phyloP scores from a whole-genome alignment of 2,797 vertebrate genomes.

The Mormyrops attenuatus region DNA sequence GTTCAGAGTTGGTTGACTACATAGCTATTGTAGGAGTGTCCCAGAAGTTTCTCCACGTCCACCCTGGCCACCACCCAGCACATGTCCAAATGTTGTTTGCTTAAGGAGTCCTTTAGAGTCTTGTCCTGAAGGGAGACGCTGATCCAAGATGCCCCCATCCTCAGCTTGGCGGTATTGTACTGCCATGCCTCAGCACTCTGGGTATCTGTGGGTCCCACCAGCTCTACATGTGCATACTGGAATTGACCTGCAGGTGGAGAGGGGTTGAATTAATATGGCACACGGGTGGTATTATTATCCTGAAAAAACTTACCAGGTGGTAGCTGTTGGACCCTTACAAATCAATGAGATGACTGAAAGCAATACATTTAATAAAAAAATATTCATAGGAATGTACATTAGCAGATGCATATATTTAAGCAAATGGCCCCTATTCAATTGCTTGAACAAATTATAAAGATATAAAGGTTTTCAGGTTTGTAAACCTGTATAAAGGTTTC shows the following conservation, averaged over 20 bases:
- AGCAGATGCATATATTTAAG: neutral
- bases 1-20: constrained; percentile 55
- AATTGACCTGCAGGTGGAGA: constrained; percentile 61
- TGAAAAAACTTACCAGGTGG: neutral
- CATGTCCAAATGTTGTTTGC: constrained; percentile 48
- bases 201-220: constrained; percentile 40
- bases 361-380: neutral
- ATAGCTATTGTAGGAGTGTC: constrained; percentile 64
- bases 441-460: neutral
- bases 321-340: neutral
- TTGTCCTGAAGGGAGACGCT: constrained; percentile 64
- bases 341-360: neutral
- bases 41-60: constrained; percentile 62
- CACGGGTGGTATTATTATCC: neutral
- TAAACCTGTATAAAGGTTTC: neutral
- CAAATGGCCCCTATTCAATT: neutral
- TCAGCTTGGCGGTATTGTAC: constrained; percentile 49
- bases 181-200: constrained; percentile 34
- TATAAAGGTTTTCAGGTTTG: neutral
- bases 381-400: neutral
- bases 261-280: neutral
- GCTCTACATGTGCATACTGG: constrained; percentile 59
- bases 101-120: constrained; percentile 61
- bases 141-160: constrained; percentile 47
- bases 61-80: constrained; percentile 73